These are phyloP conservation scores for Acleris sparsana DNA, from an alignment of 2,888 invertebrate species.

Conservation along the genomic window DNA sequence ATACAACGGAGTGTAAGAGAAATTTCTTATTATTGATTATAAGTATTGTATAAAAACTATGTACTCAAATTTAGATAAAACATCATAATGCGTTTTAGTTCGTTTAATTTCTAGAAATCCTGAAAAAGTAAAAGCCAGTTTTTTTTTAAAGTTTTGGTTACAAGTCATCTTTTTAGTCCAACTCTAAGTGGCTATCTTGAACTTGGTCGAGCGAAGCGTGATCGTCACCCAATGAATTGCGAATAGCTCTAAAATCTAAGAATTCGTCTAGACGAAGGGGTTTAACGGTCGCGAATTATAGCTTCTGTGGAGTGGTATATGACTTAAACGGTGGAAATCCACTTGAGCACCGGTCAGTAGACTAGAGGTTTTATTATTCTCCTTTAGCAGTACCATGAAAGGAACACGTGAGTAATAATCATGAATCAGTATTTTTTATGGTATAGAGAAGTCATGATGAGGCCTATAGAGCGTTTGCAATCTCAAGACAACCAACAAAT, in stretches of 20 bases:
- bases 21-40: too few relatives aligned
- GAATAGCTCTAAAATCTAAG: conserved; percentile 66
- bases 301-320: conserved; percentile 44
- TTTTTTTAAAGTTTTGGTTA: neutral
- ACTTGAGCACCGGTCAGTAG: neutral
- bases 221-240: conserved; percentile 64
- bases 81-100: too few relatives aligned
- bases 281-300: conserved; percentile 78
- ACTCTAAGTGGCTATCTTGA: conserved; percentile 21
- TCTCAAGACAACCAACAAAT: too few relatives aligned
- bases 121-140: neutral
- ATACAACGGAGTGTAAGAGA: too few relatives aligned
- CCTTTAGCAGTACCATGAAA: neutral
- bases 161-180: neutral
- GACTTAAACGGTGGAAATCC: neutral
- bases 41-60: too few relatives aligned
- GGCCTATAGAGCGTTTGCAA: too few relatives aligned
- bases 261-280: conserved; percentile 61
- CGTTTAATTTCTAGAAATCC: too few relatives aligned
- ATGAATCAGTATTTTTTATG: too few relatives aligned
- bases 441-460: too few relatives aligned
- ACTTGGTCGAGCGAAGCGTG: conserved; percentile 40
- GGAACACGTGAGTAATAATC: too few relatives aligned
- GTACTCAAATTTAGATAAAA: too few relatives aligned
- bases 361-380: neutral